Evolutionary conservation across 2,113 vertebrate species (phyloP).

Genomic region (Girardinichthys multiradiatus): DNA sequence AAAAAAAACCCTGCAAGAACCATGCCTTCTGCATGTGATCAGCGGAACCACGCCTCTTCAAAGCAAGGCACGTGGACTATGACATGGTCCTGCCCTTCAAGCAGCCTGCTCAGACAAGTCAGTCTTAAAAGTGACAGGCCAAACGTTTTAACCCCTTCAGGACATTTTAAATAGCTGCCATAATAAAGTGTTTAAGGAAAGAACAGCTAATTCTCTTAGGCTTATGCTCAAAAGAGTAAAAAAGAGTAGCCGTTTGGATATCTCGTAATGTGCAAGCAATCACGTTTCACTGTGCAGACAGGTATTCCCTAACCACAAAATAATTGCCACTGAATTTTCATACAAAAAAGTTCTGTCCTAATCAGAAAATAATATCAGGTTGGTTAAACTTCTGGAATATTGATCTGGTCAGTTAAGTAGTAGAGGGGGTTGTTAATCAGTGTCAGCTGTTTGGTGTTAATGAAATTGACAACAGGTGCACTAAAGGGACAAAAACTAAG

Average conservation of each 20-base stretch:
- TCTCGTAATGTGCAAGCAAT: neutral
- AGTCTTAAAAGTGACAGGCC: neutral
- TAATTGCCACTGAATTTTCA: neutral
- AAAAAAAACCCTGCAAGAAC: constrained; percentile 31
- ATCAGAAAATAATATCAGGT: no score
- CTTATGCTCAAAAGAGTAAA: neutral
- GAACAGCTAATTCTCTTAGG: neutral
- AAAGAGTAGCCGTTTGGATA: neutral
- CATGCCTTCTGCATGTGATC: constrained; percentile 76
- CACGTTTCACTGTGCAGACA: neutral
- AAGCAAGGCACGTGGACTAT: constrained; percentile 80
- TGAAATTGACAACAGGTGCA: no score
- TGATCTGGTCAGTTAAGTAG: no score
- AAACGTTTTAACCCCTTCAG: neutral
- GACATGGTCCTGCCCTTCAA: constrained; percentile 64
- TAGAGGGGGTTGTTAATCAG: no score
- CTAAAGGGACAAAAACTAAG: no score
- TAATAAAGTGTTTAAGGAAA: neutral
- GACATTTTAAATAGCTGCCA: neutral
- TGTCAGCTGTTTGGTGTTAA: no score
- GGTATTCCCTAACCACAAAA: neutral
- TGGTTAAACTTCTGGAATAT: no score
- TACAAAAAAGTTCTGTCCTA: neutral
- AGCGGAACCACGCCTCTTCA: constrained; percentile 64
- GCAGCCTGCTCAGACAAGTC: neutral